Percentiles rank a stretch among this genome's conserved stretches.
These are phyloP conservation scores for Tetanocera ferruginea DNA, from an alignment of 2,888 invertebrate genomes.

Conservation along the genomic window DNA sequence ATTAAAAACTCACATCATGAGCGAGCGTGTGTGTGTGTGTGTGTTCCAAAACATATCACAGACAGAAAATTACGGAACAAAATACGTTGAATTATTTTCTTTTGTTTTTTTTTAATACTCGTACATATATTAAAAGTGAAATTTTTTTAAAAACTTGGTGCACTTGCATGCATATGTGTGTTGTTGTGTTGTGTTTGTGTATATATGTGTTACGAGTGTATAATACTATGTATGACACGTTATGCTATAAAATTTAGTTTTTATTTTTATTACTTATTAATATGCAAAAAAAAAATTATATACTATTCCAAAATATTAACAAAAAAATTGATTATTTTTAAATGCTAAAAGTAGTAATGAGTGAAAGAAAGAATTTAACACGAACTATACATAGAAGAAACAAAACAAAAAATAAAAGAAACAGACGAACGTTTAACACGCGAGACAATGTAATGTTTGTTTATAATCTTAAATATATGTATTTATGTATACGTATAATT, in stretches of 20 bases:
- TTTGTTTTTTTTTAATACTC: background rate
- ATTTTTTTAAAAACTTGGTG: slow-evolving; percentile 1
- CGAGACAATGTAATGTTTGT: background rate
- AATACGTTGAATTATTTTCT: background rate
- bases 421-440: background rate
- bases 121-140: background rate
- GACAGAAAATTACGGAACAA: slow-evolving; percentile 35
- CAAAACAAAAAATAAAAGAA: slow-evolving; percentile 9
- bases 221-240: slow-evolving; percentile 34
- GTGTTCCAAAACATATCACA: slow-evolving; percentile 40
- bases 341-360: background rate
- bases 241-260: slow-evolving; percentile 7
- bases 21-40: slow-evolving; percentile 6
- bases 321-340: background rate
- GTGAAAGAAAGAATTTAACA: background rate
- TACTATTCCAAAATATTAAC: background rate
- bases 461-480: background rate
- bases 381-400: background rate
- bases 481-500: background rate
- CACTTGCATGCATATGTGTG: background rate
- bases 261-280: background rate
- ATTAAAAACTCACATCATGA: background rate
- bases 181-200: background rate
- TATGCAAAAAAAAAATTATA: background rate
- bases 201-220: background rate